Evolutionary conservation across 2,888 invertebrate genomes (phyloP).

Genomic region (Phortica okadai): DNA sequence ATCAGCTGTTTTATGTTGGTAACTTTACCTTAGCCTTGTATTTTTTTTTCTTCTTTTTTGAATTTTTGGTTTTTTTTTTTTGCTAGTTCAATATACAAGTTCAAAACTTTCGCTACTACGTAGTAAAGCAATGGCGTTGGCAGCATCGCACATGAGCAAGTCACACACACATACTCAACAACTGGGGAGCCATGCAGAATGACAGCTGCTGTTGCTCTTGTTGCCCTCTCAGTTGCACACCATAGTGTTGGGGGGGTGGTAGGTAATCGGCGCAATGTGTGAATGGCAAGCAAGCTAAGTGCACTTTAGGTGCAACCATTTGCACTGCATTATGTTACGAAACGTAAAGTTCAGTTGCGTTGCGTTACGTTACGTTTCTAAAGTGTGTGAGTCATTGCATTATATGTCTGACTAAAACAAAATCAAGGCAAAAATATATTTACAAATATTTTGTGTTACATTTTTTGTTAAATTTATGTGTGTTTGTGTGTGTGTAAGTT

Average conservation of each 20-base stretch:
- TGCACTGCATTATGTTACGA: too few relatives aligned
- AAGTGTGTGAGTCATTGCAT: not conserved
- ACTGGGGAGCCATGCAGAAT: too few relatives aligned
- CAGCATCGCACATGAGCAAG: too few relatives aligned
- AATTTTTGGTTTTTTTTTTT: not conserved
- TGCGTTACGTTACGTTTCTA: too few relatives aligned
- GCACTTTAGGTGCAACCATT: too few relatives aligned
- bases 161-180: too few relatives aligned
- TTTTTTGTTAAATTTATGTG: not conserved
- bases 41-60: not conserved
- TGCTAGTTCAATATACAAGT: not conserved
- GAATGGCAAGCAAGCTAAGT: too few relatives aligned
- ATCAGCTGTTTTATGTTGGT: conserved; percentile 9
- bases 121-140: not conserved
- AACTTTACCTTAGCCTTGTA: conserved; percentile 14
- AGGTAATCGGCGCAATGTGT: too few relatives aligned
- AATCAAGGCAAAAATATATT: not conserved
- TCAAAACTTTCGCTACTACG: not conserved
- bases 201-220: too few relatives aligned
- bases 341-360: too few relatives aligned
- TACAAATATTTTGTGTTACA: not conserved
- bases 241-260: too few relatives aligned
- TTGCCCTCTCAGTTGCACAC: too few relatives aligned
- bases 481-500: not conserved
- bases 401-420: not conserved